Base-by-base conservation (phyloP, 2,113 vertebrate species). In the Platanista minor region DNA sequence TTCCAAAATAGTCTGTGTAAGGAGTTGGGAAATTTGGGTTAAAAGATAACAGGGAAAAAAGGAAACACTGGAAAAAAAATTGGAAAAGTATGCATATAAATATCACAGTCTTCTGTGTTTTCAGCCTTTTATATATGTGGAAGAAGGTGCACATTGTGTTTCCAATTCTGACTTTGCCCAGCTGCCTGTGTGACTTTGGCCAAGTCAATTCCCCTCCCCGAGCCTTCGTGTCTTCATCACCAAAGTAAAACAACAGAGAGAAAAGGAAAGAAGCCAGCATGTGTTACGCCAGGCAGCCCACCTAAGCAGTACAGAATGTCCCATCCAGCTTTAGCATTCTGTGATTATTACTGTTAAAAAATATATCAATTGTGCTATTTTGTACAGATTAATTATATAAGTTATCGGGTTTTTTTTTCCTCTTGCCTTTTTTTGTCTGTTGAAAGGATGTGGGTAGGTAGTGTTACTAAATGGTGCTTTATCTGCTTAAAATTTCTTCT, bases 1-100 rank as follows among this genome's bases (percentile, higher is more conserved):
- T 97, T 94, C n/a, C 17, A 95, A 83, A 93, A 84, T 59, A 93
- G 69, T 69, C 41, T 80, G 14, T 94, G n/a, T 21, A 84, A 90
- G 6, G n/a, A 96, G 23, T 31, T 90, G 41, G 46, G 39, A 84
- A 75, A 86, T 66, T 36, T 78, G 41, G 59, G 29, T 33, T 67
- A 93, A 94, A 66, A 94, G 59, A 66, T 23, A 81, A 61, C 41
- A 25, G 36, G 43, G 54, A 13, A 33, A n/a, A 66, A 90, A 33
- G 36, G 49, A 84, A 85, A 18, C 31, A 39, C 17, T 43, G 20
- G 46, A 29, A 36, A 39, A 69, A 62, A 90, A 61, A 36, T 5
- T 20, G 31, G 39, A 49, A 91, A 86, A 62, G 8, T 33, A 29
- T 46, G n/a, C n/a, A 29, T 78, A 59, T 49, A 52, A 81, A 17